Evolutionary conservation across 1,140 invertebrate species (phyloP), one percentile per base, ranked within the genome.

Genomic region (Danaus melanippus): DNA sequence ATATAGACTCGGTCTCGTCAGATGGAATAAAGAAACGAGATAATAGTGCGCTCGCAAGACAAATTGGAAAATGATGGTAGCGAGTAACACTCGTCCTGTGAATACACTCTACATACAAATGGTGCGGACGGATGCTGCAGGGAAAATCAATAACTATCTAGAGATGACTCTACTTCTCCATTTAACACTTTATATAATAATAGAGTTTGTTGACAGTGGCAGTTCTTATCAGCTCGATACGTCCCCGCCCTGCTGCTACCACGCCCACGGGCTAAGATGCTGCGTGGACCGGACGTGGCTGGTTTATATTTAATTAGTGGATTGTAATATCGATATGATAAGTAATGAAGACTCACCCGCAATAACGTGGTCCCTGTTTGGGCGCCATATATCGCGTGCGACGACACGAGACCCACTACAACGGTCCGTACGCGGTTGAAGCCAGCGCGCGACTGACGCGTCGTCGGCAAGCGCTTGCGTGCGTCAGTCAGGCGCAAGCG

Each of bases 321-420:
- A 15, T 15, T 1, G 21, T 32, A 32, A 7, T 5, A 32, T 32
- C 6, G 21, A 32, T 8, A 53, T 53, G 55, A 32, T 64, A 52
- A 56, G 9, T 48, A 32, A 60, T 66, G 50, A 64, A 59, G 21
- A 81, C 82, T 85, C 80, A 83, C 82, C 79, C 79, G 71, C 71
- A 71, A 65, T 71, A 74, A 66, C 69, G 73, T 69, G 62, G 71
- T 73, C 70, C 79, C 69, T 62, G 61, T 80, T 74, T 79, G 72
- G 74, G 79, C 79, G 78, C 78, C 82, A 85, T 85, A 79, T 74
- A 73, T 71, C 74, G 74, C 78, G 76, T 77, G 74, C 73, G 63
- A 46, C 21, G 58, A 55, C 70, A 68, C 68, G 59, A 10, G n/a
- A 42, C 15, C 15, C 3, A 15, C 15, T 15, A 3, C 15, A n/a